Evolutionary conservation across 2,888 invertebrate genomes (phyloP), one percentile per base, ranked within the genome.

Genomic region (Agonopterix arenella): DNA sequence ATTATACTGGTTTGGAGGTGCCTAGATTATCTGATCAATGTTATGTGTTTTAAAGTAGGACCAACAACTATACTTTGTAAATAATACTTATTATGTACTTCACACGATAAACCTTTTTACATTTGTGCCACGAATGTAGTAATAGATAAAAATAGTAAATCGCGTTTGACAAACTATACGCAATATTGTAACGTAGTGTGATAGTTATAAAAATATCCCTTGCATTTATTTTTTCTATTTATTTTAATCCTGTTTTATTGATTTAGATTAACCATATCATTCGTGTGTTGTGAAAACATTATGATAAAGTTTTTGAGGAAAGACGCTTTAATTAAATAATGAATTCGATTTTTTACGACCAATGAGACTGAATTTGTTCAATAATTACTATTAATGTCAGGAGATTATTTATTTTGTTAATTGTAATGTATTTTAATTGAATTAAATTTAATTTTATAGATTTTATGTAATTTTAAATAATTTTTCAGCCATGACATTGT

Each of bases 321-420:
- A 78, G 82, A 77, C 71, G 70, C 62, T 68, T 59, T 61, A 67
- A 66, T 28, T 48, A 38, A 63, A 63, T 68, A 66, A 64, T 64
- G 72, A 73, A 73, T 71, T 69, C 60, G 59, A 69, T 77, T 75
- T 75, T 81, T 84, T 77, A 74, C 76, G 73, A 81, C 78, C 74
- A 78, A 88, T 86, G 84, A 89, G 88, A 89, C 88, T 89, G 88
- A 89, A 85, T 86, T 86, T 83, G 81, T 85, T 84, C 80, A 80
- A 74, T 66, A 67, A 71, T 78, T 76, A 76, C 68, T 65, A 61
- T 52, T 50, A 60, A 62, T 70, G 64, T 73, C 70, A 63, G 68
- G 76, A 79, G 77, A 82, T 84, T 84, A 85, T 88, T 84, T 83
- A 80, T 82, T 78, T 70, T 76, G 64, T 73, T 66, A 61, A 59